Conservation (phyloP, 2,113 vertebrate genomes). For the Scophthalmus maximus region DNA sequence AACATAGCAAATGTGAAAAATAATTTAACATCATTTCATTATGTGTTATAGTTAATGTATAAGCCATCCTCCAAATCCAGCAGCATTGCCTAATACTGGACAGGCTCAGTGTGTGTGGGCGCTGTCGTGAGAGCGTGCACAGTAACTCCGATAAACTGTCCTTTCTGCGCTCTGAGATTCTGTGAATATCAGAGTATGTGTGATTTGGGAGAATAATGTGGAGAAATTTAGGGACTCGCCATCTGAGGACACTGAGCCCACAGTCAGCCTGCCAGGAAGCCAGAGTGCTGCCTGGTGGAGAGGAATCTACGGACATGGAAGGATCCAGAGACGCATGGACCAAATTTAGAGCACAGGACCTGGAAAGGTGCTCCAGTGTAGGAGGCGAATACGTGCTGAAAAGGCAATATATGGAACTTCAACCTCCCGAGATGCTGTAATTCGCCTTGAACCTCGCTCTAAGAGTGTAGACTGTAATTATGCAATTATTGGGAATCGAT, state of each 20-base stretch:
- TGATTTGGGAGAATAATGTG: slow-evolving; percentile 62
- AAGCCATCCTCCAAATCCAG: slow-evolving; percentile 22
- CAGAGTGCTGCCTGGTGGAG: slow-evolving; percentile 34
- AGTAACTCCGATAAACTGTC: slow-evolving; percentile 63
- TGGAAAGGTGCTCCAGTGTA: slow-evolving; percentile 67
- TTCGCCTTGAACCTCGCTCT: slow-evolving; percentile 22
- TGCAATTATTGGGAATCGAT: not conserved
- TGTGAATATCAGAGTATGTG: slow-evolving; percentile 59
- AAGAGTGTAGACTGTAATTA: not conserved
- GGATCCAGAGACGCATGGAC: slow-evolving; percentile 52
- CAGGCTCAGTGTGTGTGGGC: slow-evolving; percentile 53
- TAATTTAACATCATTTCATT: no score
- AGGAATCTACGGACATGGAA: slow-evolving; percentile 60
- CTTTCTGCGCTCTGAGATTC: slow-evolving; percentile 57
- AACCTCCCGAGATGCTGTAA: slow-evolving; percentile 34
- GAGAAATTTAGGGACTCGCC: slow-evolving; percentile 52
- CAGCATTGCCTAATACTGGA: slow-evolving; percentile 13
- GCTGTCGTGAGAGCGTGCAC: slow-evolving; percentile 52
- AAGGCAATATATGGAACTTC: slow-evolving; percentile 50
- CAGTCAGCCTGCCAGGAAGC: slow-evolving; percentile 54
- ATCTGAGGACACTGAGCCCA: slow-evolving; percentile 61
- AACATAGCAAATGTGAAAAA: no score
- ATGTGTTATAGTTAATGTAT: no score
- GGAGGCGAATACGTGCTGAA: slow-evolving; percentile 65
- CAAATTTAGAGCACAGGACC: slow-evolving; percentile 63